Conservation (phyloP, 2,113 vertebrate species). For the Turdus rufiventris region DNA sequence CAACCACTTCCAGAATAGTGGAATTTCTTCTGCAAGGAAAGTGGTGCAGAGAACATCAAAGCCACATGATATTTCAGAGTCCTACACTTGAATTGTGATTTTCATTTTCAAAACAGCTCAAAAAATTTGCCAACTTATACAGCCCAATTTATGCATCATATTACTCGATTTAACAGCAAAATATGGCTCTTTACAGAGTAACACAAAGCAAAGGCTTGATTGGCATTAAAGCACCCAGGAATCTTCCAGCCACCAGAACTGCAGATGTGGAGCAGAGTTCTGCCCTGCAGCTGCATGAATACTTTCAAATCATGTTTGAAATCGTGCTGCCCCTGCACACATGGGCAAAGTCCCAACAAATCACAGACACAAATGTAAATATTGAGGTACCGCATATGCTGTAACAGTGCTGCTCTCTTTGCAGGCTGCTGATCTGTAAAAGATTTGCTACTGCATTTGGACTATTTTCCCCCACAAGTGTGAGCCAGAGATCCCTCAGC, state of each 20-base stretch:
- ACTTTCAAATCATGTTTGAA: neutral
- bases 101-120: neutral
- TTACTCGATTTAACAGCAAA: neutral
- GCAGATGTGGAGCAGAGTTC: neutral
- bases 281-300: neutral
- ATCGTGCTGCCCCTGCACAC: neutral
- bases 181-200: neutral
- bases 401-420: neutral
- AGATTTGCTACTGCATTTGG: neutral
- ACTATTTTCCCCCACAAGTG: neutral
- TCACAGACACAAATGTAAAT: neutral
- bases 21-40: neutral
- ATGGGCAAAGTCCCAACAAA: neutral
- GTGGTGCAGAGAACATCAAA: neutral
- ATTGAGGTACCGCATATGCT: neutral
- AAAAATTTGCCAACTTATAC: neutral
- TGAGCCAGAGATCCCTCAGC: neutral
- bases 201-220: neutral
- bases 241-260: neutral
- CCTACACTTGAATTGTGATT: neutral
- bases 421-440: neutral
- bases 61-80: neutral
- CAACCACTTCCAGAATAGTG: neutral
- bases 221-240: neutral
- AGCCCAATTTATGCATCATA: accelerated